Conservation (phyloP, 2,797 vertebrate species). For the Clarias fuscus region DNA sequence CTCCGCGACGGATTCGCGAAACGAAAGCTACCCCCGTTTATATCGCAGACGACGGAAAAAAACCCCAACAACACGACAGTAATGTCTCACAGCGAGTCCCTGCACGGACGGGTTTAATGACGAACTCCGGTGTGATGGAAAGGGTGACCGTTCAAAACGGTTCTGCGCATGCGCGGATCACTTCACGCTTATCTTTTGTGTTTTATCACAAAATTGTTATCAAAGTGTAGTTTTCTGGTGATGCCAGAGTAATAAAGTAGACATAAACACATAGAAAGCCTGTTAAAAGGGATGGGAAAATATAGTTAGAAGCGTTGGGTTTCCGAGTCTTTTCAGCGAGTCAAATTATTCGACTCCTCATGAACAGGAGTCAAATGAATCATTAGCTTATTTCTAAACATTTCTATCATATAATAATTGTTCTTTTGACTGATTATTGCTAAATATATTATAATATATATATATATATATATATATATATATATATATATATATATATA, state of each 20-base stretch:
- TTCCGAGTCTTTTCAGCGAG: not conserved
- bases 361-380: not conserved
- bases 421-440: not conserved
- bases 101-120: slow-evolving; percentile 11
- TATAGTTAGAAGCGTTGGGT: not conserved
- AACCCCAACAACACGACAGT: not conserved
- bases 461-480: too few species aligned
- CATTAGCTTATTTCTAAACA: not conserved
- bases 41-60: not conserved
- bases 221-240: not conserved
- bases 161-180: slow-evolving; percentile 6
- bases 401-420: not conserved
- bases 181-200: not conserved
- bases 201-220: not conserved
- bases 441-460: not conserved
- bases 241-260: not conserved
- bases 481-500: not conserved
- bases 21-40: not conserved
- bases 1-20: not conserved
- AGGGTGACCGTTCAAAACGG: not conserved
- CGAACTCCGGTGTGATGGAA: slow-evolving; percentile 42
- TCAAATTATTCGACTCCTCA: not conserved
- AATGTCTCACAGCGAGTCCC: not conserved
- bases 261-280: not conserved
- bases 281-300: not conserved